Percentiles rank a stretch among this genome's conserved stretches.
phyloP scores from a whole-genome alignment of 2,113 vertebrate genomes.

The Ahaetulla prasina region DNA sequence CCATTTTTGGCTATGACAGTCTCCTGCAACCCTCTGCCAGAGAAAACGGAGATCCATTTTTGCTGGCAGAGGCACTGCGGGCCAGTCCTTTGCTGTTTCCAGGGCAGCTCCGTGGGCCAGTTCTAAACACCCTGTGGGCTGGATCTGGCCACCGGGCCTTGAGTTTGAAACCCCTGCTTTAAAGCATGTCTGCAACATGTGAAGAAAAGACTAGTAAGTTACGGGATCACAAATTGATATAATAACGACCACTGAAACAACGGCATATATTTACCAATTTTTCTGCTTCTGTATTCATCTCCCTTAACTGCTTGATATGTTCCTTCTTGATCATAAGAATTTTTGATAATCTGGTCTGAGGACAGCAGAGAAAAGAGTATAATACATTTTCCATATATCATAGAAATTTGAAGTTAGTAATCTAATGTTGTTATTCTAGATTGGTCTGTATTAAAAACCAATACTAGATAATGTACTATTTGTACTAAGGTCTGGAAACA shows the following conservation, averaged over 20 bases:
- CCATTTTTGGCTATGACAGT: no score
- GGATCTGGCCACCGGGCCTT: no score
- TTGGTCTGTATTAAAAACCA: background rate
- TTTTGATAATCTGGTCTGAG: slow-evolving; percentile 93
- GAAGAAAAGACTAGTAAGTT: background rate
- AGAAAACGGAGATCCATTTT: no score
- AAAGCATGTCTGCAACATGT: background rate
- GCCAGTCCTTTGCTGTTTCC: no score
- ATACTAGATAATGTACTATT: slow-evolving; percentile 27
- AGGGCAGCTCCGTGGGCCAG: no score
- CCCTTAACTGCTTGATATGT: slow-evolving; percentile 93
- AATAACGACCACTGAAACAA: slow-evolving; percentile 22
- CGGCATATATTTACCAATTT: slow-evolving; percentile 81
- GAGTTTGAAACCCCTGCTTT: background rate
- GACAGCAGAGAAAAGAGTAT: slow-evolving; percentile 53
- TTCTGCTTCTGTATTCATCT: slow-evolving; percentile 98
- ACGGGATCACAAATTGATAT: background rate
- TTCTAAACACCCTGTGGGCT: no score
- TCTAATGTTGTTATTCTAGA: background rate
- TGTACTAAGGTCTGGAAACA: background rate
- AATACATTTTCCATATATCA: slow-evolving; percentile 42
- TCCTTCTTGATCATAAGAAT: slow-evolving; percentile 99
- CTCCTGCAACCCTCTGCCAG: no score
- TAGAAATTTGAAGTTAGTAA: slow-evolving; percentile 1
- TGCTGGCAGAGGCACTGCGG: no score